Conservation (phyloP, 2,797 vertebrate species). For the Mionectes olivaceus region DNA sequence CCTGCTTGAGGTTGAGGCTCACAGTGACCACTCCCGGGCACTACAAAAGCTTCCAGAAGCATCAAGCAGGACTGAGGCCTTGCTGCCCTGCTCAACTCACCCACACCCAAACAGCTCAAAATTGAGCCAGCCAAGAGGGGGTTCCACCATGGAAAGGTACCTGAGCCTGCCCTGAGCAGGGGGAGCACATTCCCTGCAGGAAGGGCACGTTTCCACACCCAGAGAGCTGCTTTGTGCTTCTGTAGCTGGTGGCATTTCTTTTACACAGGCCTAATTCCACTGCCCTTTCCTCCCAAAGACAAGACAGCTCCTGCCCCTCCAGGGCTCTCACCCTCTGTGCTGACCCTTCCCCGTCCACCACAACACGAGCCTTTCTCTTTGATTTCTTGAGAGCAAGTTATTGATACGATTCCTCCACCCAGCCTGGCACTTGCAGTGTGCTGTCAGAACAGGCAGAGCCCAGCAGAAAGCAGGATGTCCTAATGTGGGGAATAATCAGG, state of each 20-base stretch:
- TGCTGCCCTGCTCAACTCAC: fast-evolving
- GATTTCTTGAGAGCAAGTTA: neutral
- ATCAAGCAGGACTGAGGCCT: neutral
- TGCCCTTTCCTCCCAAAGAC: neutral
- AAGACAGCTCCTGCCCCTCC: neutral
- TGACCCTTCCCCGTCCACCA: neutral
- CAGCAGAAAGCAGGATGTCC: neutral
- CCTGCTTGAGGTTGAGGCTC: neutral
- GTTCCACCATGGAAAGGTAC: neutral
- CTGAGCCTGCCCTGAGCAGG: neutral
- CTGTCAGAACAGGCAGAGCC: neutral
- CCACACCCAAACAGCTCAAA: neutral
- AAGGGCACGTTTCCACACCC: neutral
- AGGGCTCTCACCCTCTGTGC: neutral
- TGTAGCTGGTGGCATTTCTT: neutral
- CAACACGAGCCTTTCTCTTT: fast-evolving
- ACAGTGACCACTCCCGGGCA: neutral
- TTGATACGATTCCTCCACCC: neutral
- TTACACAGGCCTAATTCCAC: fast-evolving
- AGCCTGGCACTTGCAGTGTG: neutral
- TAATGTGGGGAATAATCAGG: fast-evolving
- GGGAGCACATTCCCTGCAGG: neutral
- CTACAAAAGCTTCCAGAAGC: neutral
- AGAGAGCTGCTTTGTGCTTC: neutral
- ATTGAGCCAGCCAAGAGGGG: neutral